A percentile compares a stretch with the other conserved stretches of the same genome.
Conservation (phyloP, 2,797 vertebrate genomes). For the Ptychadena robeensis region DNA sequence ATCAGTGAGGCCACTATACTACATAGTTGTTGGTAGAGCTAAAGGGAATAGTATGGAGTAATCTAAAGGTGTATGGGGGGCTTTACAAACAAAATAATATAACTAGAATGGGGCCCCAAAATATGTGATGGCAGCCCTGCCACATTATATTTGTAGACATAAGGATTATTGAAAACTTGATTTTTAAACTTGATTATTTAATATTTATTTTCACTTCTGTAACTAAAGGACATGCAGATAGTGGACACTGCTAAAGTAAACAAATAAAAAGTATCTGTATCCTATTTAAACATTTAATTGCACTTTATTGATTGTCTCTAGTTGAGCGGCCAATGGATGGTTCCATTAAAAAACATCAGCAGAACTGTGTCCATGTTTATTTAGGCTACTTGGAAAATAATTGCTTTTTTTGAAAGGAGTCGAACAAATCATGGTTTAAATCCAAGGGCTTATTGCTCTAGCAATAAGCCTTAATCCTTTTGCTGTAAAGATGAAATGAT, state of each 20-base stretch:
- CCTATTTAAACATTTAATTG: slow-evolving; percentile 50
- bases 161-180: too few relatives aligned
- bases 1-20: too few relatives aligned
- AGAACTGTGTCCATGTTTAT: slow-evolving; percentile 41
- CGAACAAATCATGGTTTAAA: slow-evolving; percentile 46
- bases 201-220: not conserved
- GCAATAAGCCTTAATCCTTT: slow-evolving; percentile 43
- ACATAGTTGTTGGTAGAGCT: too few relatives aligned
- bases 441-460: slow-evolving; percentile 34
- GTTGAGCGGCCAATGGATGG: slow-evolving; percentile 25
- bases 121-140: too few relatives aligned
- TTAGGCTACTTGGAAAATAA: slow-evolving; percentile 52
- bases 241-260: slow-evolving; percentile 21
- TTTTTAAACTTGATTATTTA: too few relatives aligned
- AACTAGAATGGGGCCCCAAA: too few relatives aligned
- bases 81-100: too few relatives aligned
- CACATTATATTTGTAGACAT: not conserved
- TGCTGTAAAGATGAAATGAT: slow-evolving; percentile 28
- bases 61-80: too few relatives aligned
- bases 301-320: slow-evolving; percentile 49
- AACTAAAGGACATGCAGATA: not conserved
- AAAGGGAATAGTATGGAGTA: too few relatives aligned
- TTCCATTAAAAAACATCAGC: slow-evolving; percentile 52
- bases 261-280: slow-evolving; percentile 38
- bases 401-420: slow-evolving; percentile 41